Percentiles rank a stretch among this genome's conserved stretches.
These are phyloP conservation scores for Alcis repandata DNA, from an alignment of 2,888 invertebrate genomes.

Conservation along the genomic window DNA sequence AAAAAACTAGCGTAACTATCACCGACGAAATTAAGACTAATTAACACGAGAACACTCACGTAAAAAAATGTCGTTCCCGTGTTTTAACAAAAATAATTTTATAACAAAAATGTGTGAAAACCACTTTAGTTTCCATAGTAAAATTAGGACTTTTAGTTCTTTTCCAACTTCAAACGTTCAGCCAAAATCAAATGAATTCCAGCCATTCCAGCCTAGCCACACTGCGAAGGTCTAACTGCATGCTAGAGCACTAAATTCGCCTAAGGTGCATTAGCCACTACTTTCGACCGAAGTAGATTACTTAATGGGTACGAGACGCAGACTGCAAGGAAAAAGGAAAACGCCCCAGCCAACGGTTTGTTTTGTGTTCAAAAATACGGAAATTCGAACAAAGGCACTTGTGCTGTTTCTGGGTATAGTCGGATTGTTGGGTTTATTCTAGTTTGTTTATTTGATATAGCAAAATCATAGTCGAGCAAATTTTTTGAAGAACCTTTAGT, in stretches of 20 bases:
- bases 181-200: not conserved
- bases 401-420: constrained; percentile 20
- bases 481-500: not conserved
- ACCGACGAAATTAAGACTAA: too few relatives aligned
- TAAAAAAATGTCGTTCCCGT: too few relatives aligned
- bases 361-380: constrained; percentile 58
- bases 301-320: constrained; percentile 66
- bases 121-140: not conserved
- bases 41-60: too few relatives aligned
- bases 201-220: constrained; percentile 3
- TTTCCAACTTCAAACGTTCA: too few relatives aligned
- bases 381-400: constrained; percentile 48
- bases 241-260: constrained; percentile 53
- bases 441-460: not conserved
- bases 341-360: constrained; percentile 50
- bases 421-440: constrained; percentile 19
- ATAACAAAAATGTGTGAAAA: too few relatives aligned
- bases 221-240: constrained; percentile 44
- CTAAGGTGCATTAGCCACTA: constrained; percentile 65
- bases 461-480: not conserved
- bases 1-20: too few relatives aligned
- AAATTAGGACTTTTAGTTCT: too few relatives aligned
- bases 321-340: constrained; percentile 56
- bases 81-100: too few relatives aligned
- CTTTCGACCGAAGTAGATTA: constrained; percentile 65